Evolutionary conservation across 2,797 vertebrate genomes (phyloP).

Genomic region (Sorex maritimensis): DNA sequence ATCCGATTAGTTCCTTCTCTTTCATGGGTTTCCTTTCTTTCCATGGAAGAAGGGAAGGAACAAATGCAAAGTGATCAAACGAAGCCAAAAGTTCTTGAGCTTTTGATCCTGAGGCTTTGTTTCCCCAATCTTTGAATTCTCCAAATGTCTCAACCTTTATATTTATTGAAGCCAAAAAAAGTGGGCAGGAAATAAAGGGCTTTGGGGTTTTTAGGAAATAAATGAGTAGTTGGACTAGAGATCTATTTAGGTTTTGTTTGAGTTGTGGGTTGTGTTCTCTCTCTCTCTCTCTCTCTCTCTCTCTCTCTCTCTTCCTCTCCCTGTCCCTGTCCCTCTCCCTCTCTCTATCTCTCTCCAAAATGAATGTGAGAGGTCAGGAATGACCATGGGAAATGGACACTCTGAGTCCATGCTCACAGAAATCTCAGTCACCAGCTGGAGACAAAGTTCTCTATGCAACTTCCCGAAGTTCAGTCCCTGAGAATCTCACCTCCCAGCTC

Average conservation of each 20-base stretch:
- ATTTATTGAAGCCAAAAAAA: neutral
- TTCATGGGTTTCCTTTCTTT: constrained; percentile 9
- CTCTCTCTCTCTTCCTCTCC: neutral
- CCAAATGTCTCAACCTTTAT: neutral
- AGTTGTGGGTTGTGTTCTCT: neutral
- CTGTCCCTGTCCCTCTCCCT: neutral
- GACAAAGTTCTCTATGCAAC: neutral
- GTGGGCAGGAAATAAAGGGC: neutral
- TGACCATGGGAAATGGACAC: no score
- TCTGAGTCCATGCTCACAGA: neutral
- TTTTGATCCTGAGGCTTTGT: constrained; percentile 9
- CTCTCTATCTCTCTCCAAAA: neutral
- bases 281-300: neutral
- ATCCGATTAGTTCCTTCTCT: no score
- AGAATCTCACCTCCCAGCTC: neutral
- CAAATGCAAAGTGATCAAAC: neutral
- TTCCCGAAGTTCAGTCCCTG: neutral
- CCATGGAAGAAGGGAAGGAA: neutral
- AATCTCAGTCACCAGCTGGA: neutral
- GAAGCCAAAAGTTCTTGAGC: neutral
- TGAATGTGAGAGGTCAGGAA: neutral
- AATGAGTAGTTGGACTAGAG: neutral
- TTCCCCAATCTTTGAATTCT: neutral
- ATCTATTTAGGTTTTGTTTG: neutral
- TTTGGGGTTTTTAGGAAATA: constrained; percentile 34